Conservation (phyloP, 2,797 vertebrate genomes). For the Melanotaenia nigrans region DNA sequence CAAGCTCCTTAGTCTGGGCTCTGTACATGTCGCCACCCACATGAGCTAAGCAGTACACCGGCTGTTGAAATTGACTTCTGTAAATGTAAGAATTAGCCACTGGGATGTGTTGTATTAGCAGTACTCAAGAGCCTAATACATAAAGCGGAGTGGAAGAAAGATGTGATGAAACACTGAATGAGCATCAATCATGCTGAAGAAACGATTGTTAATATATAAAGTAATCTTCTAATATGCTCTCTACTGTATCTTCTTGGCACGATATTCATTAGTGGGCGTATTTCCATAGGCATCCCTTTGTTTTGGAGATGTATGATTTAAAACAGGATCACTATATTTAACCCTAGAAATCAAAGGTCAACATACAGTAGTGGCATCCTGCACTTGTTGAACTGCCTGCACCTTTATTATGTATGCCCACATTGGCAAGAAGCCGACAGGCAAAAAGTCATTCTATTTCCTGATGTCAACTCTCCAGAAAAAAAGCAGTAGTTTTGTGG, state of each 20-base stretch:
- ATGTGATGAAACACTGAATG: conserved; percentile 7
- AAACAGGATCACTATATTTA: background rate
- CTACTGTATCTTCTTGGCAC: background rate
- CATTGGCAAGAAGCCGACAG: background rate
- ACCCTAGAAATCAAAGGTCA: background rate
- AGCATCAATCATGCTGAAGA: conserved; percentile 3
- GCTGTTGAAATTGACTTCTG: conserved; percentile 4
- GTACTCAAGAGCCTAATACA: conserved; percentile 10
- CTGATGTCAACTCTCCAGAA: background rate
- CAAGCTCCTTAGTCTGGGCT: too few relatives aligned
- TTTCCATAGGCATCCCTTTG: background rate
- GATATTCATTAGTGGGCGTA: background rate
- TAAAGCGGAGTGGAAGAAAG: background rate
- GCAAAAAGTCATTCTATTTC: background rate
- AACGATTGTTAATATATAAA: conserved; percentile 2
- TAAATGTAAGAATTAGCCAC: conserved; percentile 42
- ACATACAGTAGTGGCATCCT: background rate
- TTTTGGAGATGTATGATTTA: background rate
- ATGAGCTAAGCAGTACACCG: background rate
- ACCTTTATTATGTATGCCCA: background rate
- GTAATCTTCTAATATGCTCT: background rate
- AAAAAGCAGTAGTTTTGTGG: background rate
- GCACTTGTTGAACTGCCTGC: background rate
- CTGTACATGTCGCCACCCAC: too few relatives aligned
- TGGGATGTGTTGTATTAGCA: conserved; percentile 24